Evolutionary conservation across 1,140 invertebrate genomes (phyloP).

Genomic region (Diprion similis): DNA sequence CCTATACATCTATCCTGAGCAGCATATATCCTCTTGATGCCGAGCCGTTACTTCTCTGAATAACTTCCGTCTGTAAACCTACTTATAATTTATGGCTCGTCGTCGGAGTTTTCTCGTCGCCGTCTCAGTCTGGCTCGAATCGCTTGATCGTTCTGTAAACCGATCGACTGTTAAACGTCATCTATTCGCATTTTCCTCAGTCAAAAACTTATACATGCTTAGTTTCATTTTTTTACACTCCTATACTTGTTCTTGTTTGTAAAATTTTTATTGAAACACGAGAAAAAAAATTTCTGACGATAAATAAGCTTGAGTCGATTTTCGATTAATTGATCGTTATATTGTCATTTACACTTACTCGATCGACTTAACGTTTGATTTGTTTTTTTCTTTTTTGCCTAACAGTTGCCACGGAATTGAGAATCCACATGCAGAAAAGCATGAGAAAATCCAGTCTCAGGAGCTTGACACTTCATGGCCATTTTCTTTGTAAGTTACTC

Average conservation of each 20-base stretch:
- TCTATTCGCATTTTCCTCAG: too few relatives aligned
- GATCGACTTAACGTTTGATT: background rate
- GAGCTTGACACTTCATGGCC: constrained; percentile 61
- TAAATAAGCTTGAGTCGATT: background rate
- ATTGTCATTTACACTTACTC: background rate
- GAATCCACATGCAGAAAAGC: constrained; percentile 56
- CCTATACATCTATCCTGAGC: background rate
- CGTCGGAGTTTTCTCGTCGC: background rate
- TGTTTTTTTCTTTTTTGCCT: background rate
- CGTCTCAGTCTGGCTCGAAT: too few relatives aligned
- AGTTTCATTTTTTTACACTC: too few relatives aligned
- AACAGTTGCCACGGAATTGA: constrained; percentile 60
- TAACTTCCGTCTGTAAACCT: constrained; percentile 2
- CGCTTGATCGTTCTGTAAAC: too few relatives aligned
- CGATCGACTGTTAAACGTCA: too few relatives aligned
- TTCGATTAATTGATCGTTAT: background rate
- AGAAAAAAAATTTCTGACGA: background rate
- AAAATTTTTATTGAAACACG: too few relatives aligned
- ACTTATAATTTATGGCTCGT: constrained; percentile 3
- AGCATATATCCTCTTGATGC: background rate
- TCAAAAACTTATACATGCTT: too few relatives aligned
- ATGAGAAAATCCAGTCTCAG: constrained; percentile 59
- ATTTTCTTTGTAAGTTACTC: constrained; percentile 57
- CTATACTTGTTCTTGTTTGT: too few relatives aligned
- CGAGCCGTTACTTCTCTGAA: background rate